These are phyloP conservation scores for Fissipunctia ypsillon DNA, from an alignment of 2,888 invertebrate genomes.

Conservation along the genomic window DNA sequence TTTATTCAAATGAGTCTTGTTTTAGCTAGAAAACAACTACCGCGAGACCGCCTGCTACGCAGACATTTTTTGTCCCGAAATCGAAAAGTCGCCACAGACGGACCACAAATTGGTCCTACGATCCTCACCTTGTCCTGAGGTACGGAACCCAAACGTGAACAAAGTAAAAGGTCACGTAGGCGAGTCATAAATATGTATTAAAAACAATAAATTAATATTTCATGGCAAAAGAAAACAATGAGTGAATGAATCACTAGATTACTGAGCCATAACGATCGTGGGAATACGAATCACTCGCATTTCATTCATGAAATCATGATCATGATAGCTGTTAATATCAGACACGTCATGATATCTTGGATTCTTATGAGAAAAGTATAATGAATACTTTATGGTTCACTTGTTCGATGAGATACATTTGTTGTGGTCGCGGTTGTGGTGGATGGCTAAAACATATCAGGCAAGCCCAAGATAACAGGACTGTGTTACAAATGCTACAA, in stretches of 20 bases:
- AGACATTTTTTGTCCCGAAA: not conserved
- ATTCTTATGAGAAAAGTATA: no score
- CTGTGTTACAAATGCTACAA: no score
- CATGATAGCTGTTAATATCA: constrained; percentile 14
- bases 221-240: constrained; percentile 32
- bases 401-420: no score
- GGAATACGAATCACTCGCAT: constrained; percentile 14
- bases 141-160: not conserved
- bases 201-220: constrained; percentile 26
- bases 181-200: not conserved
- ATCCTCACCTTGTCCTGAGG: no score
- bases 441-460: no score
- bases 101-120: not conserved
- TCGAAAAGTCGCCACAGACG: not conserved
- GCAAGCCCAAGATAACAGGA: no score
- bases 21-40: no score
- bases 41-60: no score
- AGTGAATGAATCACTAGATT: constrained; percentile 27
- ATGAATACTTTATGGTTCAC: no score
- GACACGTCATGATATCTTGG: constrained; percentile 4
- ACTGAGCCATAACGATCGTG: constrained; percentile 30
- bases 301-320: constrained; percentile 30
- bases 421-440: no score
- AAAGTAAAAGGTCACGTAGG: constrained; percentile 18
- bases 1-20: not conserved